These are phyloP conservation scores for Cololabis saira DNA, from an alignment of 2,113 vertebrate species.

Conservation along the genomic window DNA sequence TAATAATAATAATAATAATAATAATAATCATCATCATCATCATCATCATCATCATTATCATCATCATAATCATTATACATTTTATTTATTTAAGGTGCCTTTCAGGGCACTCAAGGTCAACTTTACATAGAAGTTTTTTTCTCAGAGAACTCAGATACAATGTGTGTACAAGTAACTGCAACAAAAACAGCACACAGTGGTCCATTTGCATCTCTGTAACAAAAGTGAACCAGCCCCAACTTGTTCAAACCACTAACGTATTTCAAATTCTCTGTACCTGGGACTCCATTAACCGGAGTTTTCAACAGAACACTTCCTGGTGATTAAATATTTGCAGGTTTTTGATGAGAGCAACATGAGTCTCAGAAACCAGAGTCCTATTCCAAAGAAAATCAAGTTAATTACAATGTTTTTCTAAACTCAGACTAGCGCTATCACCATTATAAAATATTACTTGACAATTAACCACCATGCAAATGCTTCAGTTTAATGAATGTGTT, in stretches of 20 bases:
- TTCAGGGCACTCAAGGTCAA: no score
- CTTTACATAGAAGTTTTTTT: no score
- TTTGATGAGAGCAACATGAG: background rate
- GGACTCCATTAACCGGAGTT: background rate
- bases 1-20: no score
- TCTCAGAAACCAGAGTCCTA: no score
- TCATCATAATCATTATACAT: no score
- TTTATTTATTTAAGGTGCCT: no score
- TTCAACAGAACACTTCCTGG: background rate
- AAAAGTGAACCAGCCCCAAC: conserved; percentile 5
- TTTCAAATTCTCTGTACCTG: background rate
- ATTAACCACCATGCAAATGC: no score
- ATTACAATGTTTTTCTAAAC: no score
- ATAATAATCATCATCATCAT: no score
- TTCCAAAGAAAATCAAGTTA: background rate
- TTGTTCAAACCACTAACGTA: background rate
- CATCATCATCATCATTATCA: no score
- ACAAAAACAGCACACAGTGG: background rate
- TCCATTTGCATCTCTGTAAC: background rate
- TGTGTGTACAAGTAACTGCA: background rate
- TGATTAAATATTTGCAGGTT: background rate
- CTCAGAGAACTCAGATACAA: no score
- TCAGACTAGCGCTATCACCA: background rate
- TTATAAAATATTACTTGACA: background rate
- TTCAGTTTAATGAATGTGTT: no score